Percentiles rank a stretch among this genome's conserved stretches.
phyloP scores from a whole-genome alignment of 53 echinoderm and acorn worm genomes.

The Holothuria scabra region DNA sequence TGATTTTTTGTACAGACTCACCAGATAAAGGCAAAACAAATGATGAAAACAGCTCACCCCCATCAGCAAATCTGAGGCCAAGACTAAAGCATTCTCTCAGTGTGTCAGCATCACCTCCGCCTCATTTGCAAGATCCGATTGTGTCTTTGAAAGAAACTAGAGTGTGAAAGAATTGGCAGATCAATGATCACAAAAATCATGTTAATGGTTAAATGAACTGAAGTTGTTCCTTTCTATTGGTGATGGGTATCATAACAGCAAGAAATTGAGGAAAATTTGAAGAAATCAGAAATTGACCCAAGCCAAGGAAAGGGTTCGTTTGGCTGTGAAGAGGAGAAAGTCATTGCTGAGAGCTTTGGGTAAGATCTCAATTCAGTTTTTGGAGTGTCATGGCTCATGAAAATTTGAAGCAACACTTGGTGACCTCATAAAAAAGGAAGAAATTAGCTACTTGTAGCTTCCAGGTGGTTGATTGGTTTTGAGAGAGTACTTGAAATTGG shows the following conservation, averaged over 20 bases:
- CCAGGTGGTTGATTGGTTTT: too few species aligned
- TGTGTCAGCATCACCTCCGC: slow-evolving; percentile 60
- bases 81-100: slow-evolving; percentile 43
- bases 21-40: slow-evolving; percentile 69
- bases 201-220: neutral
- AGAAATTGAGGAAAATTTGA: neutral
- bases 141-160: slow-evolving; percentile 61
- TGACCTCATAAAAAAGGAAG: too few species aligned
- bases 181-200: neutral
- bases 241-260: neutral
- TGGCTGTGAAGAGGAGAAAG: too few species aligned
- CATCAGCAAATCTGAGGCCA: slow-evolving; percentile 73
- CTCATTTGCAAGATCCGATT: slow-evolving; percentile 51
- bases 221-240: neutral
- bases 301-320: too few species aligned
- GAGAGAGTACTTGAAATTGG: too few species aligned
- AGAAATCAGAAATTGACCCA: too few species aligned
- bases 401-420: too few species aligned
- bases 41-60: slow-evolving; percentile 75
- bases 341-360: too few species aligned
- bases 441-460: too few species aligned
- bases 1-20: slow-evolving; percentile 45
- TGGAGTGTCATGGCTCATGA: too few species aligned
- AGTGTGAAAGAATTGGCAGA: slow-evolving; percentile 17
- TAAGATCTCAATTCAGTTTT: too few species aligned